Base-by-base conservation (phyloP, 1,140 invertebrate genomes). In the Scaptodrosophila lebanonensis region DNA sequence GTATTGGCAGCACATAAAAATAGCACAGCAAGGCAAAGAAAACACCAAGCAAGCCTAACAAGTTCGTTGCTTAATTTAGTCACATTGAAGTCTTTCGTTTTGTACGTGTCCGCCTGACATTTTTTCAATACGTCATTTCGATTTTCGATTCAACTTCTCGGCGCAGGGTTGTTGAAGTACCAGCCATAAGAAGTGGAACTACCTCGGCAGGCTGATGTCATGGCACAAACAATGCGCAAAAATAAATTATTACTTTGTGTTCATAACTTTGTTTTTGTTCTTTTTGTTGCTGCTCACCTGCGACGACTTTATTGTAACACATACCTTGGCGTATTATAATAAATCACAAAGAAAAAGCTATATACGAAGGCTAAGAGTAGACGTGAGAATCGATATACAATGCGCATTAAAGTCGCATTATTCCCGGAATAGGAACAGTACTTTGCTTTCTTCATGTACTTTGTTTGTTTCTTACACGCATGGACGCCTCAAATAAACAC, bases 31-130 rank as follows among this genome's bases (percentile, higher is more conserved):
- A n/a, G n/a, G n/a, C n/a, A n/a, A n/a, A n/a, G n/a, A n/a, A n/a
- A n/a, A n/a, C n/a, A 33, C 5, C 8, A 33, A 33, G 12, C 5
- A 33, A 33, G 32, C 15, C 17, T 16, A 16, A n/a, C 61, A 61
- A 66, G 75, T 79, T 79, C 57, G 68, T 40, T 62, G 61, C 65
- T 52, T 69, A 38, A 15, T 38, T 38, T 38, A 16, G 15, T 38
- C 9, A 45, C 56, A 70, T 79, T 82, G 69, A 82, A 82, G 76
- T 82, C 75, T 83, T 82, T 82, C 52, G 70, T 64, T 75, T 82
- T 17, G 6, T 33, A n/a, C n/a, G n/a, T n/a, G n/a, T n/a, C n/a
- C n/a, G n/a, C n/a, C n/a, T 27, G 16, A 15, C 2, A 12, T 4
- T 27, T n/a, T 36, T 40, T 27, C 11, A 16, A 16, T 57, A 42